Percentiles rank a stretch among this genome's conserved stretches.
Evolutionary conservation across 2,888 invertebrate genomes (phyloP).

Genomic region (Orchesella flavescens): DNA sequence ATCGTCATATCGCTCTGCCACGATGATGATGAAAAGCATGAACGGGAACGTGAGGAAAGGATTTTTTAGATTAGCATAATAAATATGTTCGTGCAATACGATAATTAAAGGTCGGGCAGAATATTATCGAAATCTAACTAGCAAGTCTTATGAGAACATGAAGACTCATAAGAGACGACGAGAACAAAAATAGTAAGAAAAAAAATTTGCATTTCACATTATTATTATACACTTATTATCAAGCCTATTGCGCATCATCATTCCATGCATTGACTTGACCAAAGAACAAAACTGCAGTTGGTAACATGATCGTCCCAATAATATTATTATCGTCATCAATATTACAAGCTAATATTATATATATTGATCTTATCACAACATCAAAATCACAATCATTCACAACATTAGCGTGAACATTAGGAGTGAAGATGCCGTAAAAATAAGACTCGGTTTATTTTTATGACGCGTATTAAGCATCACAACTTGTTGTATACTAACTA

Average conservation of each 20-base stretch:
- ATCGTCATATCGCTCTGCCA: neutral
- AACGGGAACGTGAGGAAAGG: constrained; percentile 53
- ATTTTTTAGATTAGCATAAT: constrained; percentile 59
- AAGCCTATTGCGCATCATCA: neutral
- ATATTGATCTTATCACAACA: constrained; percentile 10
- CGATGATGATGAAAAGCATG: constrained; percentile 9
- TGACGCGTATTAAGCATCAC: neutral
- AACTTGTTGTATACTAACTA: neutral
- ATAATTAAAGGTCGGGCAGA: constrained; percentile 66
- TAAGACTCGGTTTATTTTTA: constrained; percentile 5
- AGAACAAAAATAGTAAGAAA: constrained; percentile 2
- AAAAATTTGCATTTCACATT: constrained; percentile 11
- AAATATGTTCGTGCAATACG: constrained; percentile 62
- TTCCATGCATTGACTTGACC: neutral
- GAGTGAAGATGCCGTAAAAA: constrained; percentile 34
- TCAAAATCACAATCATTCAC: constrained; percentile 12
- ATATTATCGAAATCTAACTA: constrained; percentile 31
- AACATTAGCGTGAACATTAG: constrained; percentile 29
- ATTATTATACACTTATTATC: neutral
- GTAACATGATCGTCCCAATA: constrained; percentile 12
- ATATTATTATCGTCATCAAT: constrained; percentile 1
- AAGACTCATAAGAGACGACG: neutral
- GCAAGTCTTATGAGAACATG: neutral
- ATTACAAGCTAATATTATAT: neutral
- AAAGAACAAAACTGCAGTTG: neutral